Base-by-base conservation (phyloP, 1,140 invertebrate genomes). In the Drosophila rufa region DNA sequence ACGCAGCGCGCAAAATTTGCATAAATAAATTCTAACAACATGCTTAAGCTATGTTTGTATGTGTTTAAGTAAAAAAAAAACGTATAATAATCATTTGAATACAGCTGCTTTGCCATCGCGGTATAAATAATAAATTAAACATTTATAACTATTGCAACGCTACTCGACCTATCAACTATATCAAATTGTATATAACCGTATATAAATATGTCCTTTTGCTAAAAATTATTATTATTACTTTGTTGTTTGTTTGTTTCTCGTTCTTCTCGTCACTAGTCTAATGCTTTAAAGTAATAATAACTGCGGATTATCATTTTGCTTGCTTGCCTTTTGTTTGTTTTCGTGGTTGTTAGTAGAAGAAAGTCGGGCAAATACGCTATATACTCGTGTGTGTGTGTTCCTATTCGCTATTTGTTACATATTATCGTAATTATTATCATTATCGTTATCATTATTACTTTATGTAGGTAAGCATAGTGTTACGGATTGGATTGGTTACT, bases 131-230 rank as follows among this genome's bases (percentile, higher is more conserved):
- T 90, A 89, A 89, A 89, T 90, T 85, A 89, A 85, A 89, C 75
- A 81, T 81, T 90, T 89, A 90, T 57, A 90, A 85, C 85, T 90
- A 90, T 79, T 90, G 81, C 85, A 85, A 90, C 81, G 81, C 85
- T 87, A 89, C 65, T 85, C 75, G 82, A 82, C 85, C 75, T 85
- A 90, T 84, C 64, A 85, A 90, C 81, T 90, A 90, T 87, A 87
- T 87, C 67, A 84, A 86, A 78, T 87, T 79, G 75, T 79, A 79
- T 87, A 90, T 74, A 62, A 70, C 48, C 79, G 77, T 90, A 90
- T 85, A 90, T 90, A 90, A 90, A 90, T 90, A 90, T 85, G 85
- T 90, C 66, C 71, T 79, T 89, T 90, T 82, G 81, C 85, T 90
- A 90, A 81, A 90, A 89, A 83, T 85, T 76, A 81, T 74, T 74